These are phyloP conservation scores for Mesitornis unicolor DNA, from an alignment of 2,113 vertebrate genomes.

Conservation along the genomic window DNA sequence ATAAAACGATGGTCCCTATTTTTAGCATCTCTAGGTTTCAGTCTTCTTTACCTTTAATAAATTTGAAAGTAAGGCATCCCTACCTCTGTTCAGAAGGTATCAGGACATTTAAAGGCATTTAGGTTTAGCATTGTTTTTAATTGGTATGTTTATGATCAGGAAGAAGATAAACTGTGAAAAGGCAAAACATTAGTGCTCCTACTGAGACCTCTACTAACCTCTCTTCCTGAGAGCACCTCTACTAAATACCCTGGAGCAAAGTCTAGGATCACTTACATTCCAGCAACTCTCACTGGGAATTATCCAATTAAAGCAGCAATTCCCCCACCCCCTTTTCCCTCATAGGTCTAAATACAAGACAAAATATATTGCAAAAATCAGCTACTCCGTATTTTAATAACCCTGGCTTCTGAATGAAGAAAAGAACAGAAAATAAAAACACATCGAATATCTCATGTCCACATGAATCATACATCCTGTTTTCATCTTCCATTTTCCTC, in stretches of 20 bases:
- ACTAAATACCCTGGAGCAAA: slow-evolving; percentile 72
- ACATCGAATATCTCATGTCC: neutral
- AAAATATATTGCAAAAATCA: slow-evolving; percentile 30
- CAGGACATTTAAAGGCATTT: slow-evolving; percentile 50
- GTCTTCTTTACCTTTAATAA: neutral
- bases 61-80: neutral
- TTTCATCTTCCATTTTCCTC: neutral
- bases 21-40: neutral
- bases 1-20: neutral
- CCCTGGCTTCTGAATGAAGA: neutral
- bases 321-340: slow-evolving; percentile 61
- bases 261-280: slow-evolving; percentile 73
- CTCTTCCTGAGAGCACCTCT: slow-evolving; percentile 70
- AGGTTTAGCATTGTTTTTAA: slow-evolving; percentile 68
- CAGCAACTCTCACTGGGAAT: slow-evolving; percentile 71
- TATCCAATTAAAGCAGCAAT: slow-evolving; percentile 73
- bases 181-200: slow-evolving; percentile 73
- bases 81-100: slow-evolving; percentile 23
- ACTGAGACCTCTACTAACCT: slow-evolving; percentile 66
- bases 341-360: slow-evolving; percentile 37
- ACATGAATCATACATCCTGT: neutral
- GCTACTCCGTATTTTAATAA: slow-evolving; percentile 19
- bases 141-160: slow-evolving; percentile 65
- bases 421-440: neutral
- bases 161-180: slow-evolving; percentile 71